Percentiles rank a stretch among this genome's conserved stretches.
Evolutionary conservation across 2,888 invertebrate species (phyloP).

Genomic region (Hartigia nigra): DNA sequence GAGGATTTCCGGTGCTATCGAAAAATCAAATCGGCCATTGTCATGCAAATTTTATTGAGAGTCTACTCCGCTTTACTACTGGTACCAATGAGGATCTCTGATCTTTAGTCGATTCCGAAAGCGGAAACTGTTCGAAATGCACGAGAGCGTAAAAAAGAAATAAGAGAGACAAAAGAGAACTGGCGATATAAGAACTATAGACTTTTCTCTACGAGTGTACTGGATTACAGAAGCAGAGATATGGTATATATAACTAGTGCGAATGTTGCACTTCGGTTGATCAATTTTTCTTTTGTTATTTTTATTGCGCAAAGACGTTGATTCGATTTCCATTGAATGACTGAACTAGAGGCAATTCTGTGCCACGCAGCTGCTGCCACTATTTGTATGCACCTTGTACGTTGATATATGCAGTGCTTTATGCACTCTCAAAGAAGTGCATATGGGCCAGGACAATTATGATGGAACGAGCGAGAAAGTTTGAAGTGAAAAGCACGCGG

Average conservation of each 20-base stretch:
- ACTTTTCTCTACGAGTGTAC: background rate
- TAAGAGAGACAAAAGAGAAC: background rate
- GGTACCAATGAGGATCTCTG: background rate
- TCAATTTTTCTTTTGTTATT: background rate
- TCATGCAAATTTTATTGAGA: constrained; percentile 50
- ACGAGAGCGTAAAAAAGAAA: background rate
- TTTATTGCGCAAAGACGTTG: background rate
- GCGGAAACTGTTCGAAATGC: constrained; percentile 1
- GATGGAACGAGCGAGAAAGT: background rate
- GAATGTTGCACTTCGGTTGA: too few relatives aligned
- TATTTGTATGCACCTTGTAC: background rate
- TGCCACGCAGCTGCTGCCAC: background rate
- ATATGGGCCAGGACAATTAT: background rate
- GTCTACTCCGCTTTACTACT: background rate
- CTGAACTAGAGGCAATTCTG: background rate
- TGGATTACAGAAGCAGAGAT: too few relatives aligned
- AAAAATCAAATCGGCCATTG: constrained; percentile 36
- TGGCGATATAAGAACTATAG: background rate
- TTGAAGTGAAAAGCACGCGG: background rate
- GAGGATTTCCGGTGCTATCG: background rate
- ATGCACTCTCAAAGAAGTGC: background rate
- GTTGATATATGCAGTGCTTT: too few relatives aligned
- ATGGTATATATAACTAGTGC: too few relatives aligned
- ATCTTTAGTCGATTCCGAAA: background rate
- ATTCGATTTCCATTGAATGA: background rate